A percentile compares a stretch with the other conserved stretches of the same genome.
Conservation (phyloP, 2,113 vertebrate genomes). For the Cyanoliseus patagonus region DNA sequence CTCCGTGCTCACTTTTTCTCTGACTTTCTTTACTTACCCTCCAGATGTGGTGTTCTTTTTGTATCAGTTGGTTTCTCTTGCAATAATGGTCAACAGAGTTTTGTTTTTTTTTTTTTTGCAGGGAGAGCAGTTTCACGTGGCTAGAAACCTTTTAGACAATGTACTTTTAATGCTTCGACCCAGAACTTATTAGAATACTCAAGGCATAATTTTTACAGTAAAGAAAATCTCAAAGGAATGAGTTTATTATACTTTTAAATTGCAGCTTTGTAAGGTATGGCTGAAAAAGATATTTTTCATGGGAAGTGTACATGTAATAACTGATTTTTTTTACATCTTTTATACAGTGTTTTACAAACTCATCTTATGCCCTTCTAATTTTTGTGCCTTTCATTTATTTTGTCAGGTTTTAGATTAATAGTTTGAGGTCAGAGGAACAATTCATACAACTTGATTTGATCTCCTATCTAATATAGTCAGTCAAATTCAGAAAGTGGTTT, state of each 20-base stretch:
- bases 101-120: fast-evolving
- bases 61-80: neutral
- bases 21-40: neutral
- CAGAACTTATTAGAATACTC: neutral
- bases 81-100: neutral
- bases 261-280: neutral
- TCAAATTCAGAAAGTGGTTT: neutral
- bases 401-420: neutral
- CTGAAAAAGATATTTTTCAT: neutral
- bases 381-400: neutral
- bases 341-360: neutral
- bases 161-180: neutral
- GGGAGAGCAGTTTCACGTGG: neutral
- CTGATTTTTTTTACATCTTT: neutral
- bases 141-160: neutral
- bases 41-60: neutral
- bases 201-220: neutral
- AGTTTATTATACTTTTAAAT: neutral
- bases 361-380: neutral
- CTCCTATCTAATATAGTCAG: neutral
- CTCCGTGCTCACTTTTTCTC: neutral
- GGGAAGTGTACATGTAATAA: neutral
- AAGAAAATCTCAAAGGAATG: neutral
- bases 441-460: neutral
- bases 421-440: neutral